These are phyloP conservation scores for Ceramica pisi DNA, from an alignment of 2,888 invertebrate genomes.

Conservation along the genomic window DNA sequence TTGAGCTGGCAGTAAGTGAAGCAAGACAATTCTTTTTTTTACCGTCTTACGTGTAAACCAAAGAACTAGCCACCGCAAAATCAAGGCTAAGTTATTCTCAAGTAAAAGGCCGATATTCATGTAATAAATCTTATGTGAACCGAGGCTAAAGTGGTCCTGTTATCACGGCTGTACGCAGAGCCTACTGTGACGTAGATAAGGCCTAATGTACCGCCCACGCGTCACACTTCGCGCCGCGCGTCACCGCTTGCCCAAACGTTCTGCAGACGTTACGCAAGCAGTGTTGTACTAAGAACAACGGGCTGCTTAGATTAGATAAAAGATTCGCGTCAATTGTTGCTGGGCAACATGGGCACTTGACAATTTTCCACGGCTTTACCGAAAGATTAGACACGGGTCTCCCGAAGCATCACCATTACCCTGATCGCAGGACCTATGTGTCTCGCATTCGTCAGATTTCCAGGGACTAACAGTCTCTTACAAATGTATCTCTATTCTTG, in stretches of 20 bases:
- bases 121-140: constrained; percentile 26
- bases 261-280: constrained; percentile 58
- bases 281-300: constrained; percentile 33
- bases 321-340: constrained; percentile 30
- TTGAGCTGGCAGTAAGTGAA: too few species aligned
- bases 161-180: constrained; percentile 37
- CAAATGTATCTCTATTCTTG: too few species aligned
- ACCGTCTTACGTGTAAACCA: background rate
- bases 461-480: too few species aligned
- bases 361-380: constrained; percentile 1
- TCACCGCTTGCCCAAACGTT: constrained; percentile 56
- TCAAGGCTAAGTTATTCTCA: background rate
- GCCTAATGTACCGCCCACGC: constrained; percentile 53
- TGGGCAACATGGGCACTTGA: constrained; percentile 21
- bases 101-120: constrained; percentile 6
- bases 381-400: too few species aligned
- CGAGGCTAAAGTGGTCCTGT: constrained; percentile 14
- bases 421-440: too few species aligned
- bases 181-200: constrained; percentile 58
- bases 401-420: too few species aligned
- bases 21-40: too few species aligned
- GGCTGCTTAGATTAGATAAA: constrained; percentile 62
- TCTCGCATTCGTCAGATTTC: too few species aligned
- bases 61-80: background rate
- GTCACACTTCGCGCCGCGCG: constrained; percentile 34